A percentile compares a stretch with the other conserved stretches of the same genome.
Evolutionary conservation across 2,113 vertebrate species (phyloP).

Genomic region (Nansenia antarctica): DNA sequence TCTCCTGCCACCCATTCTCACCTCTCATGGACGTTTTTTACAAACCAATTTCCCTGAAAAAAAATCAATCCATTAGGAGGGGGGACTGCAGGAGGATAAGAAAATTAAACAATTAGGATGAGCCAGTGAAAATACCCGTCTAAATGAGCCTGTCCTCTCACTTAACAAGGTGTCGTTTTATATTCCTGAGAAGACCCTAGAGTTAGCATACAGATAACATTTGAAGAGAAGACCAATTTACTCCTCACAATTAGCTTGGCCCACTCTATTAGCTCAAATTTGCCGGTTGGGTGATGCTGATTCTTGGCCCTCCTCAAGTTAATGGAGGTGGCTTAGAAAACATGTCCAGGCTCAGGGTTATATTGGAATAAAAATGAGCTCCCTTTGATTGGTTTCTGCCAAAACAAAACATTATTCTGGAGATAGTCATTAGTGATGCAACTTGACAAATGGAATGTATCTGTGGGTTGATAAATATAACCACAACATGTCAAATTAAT

Average conservation of each 20-base stretch:
- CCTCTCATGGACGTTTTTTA: constrained; percentile 23
- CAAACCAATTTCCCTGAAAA: constrained; percentile 44
- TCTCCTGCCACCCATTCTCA: neutral
- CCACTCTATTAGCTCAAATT: constrained; percentile 49
- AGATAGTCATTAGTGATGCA: no score
- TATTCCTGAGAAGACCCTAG: constrained; percentile 51
- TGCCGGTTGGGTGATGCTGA: neutral
- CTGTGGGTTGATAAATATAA: no score
- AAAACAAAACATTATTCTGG: no score
- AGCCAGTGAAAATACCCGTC: constrained; percentile 39
- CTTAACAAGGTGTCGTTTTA: constrained; percentile 63
- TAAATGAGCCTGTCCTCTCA: constrained; percentile 62
- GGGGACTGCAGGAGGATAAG: constrained; percentile 34
- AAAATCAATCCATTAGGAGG: constrained; percentile 61
- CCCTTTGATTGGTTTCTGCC: no score
- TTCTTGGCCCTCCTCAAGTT: neutral
- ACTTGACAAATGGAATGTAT: no score
- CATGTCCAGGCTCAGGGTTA: no score
- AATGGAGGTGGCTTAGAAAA: neutral
- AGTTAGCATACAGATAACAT: constrained; percentile 64
- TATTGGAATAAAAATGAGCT: no score
- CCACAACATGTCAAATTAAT: no score
- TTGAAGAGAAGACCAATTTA: constrained; percentile 64
- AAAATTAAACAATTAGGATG: constrained; percentile 62
- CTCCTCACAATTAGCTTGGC: constrained; percentile 57